Evolutionary conservation across 2,888 invertebrate genomes (phyloP).

Genomic region (Stenolophus ochropezus): DNA sequence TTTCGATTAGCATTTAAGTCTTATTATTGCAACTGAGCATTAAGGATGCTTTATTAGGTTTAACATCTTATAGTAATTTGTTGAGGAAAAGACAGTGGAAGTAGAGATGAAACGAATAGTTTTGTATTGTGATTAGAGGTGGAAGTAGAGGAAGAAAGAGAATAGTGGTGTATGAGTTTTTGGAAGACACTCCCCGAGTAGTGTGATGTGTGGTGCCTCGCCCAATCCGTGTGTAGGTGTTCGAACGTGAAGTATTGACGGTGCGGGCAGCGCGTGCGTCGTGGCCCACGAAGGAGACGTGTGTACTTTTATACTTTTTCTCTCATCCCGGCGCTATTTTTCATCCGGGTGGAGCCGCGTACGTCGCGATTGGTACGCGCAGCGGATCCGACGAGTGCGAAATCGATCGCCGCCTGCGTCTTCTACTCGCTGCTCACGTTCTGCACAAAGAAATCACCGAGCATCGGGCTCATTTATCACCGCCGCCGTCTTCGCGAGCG

Average conservation of each 20-base stretch:
- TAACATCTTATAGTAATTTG: too few relatives aligned
- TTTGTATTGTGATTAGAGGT: too few relatives aligned
- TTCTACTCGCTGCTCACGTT: slow-evolving; percentile 68
- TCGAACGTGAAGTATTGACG: slow-evolving; percentile 73
- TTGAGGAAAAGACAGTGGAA: too few relatives aligned
- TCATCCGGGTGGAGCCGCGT: slow-evolving; percentile 72
- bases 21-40: too few relatives aligned
- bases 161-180: too few relatives aligned
- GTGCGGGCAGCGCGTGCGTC: slow-evolving; percentile 70
- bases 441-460: slow-evolving; percentile 70
- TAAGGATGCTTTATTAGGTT: too few relatives aligned
- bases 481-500: slow-evolving; percentile 60
- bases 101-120: too few relatives aligned
- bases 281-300: slow-evolving; percentile 65
- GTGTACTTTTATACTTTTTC: slow-evolving; percentile 71
- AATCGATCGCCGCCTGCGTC: slow-evolving; percentile 66
- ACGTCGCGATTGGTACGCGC: slow-evolving; percentile 45
- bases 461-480: slow-evolving; percentile 70
- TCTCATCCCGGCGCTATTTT: slow-evolving; percentile 71
- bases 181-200: too few relatives aligned
- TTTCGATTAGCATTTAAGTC: too few relatives aligned
- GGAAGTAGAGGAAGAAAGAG: too few relatives aligned
- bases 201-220: too few relatives aligned
- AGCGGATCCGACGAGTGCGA: slow-evolving; percentile 59
- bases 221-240: slow-evolving; percentile 72